Conservation (phyloP, 2,113 vertebrate genomes). For the Poeciliopsis retropinna region DNA sequence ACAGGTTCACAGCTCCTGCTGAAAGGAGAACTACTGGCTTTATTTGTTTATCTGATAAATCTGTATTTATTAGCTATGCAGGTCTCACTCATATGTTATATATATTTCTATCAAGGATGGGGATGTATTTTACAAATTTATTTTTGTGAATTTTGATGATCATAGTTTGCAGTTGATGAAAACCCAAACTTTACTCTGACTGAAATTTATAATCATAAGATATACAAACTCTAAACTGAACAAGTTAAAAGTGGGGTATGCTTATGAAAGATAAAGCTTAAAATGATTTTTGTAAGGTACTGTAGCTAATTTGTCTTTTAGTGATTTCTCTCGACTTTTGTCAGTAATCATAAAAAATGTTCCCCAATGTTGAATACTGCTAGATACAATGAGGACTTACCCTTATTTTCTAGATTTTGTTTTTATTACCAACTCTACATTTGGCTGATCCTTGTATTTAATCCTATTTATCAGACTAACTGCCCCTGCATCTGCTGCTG, state of each 20-base stretch:
- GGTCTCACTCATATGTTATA: background rate
- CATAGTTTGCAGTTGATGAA: too few relatives aligned
- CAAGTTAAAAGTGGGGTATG: too few relatives aligned
- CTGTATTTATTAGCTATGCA: background rate
- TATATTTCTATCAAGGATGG: background rate
- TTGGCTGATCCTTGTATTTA: conserved; percentile 10
- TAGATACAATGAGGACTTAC: background rate
- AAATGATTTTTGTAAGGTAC: too few relatives aligned
- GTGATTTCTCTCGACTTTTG: background rate
- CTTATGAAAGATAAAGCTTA: too few relatives aligned
- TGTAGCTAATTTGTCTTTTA: background rate
- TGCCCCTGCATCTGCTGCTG: conserved; percentile 19
- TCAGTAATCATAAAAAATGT: background rate
- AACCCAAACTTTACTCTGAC: background rate
- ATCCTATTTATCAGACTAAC: conserved; percentile 29
- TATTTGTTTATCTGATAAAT: background rate
- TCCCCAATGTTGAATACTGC: background rate
- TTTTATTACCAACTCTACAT: conserved; percentile 1
- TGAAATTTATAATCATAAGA: background rate
- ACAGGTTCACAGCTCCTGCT: background rate
- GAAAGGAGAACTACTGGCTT: background rate
- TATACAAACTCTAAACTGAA: background rate
- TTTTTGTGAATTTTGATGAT: background rate
- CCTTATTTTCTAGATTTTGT: background rate
- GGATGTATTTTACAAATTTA: background rate